phyloP scores from a whole-genome alignment of 1,140 invertebrate genomes.

The Drosophila jambulina region DNA sequence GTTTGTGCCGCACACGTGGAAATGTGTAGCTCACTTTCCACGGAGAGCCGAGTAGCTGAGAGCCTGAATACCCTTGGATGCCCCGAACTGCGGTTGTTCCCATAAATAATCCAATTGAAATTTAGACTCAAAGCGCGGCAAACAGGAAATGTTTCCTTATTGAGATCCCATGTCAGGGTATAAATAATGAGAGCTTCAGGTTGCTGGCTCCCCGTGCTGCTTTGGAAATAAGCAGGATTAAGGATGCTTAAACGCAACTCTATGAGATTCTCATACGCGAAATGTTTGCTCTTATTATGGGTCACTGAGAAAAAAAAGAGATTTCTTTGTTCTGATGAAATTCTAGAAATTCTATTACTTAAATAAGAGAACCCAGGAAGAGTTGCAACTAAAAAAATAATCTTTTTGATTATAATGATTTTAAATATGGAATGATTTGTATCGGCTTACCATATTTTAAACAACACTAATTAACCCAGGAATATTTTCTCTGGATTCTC shows the following conservation, averaged over 20 bases:
- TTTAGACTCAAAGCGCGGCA: slow-evolving; percentile 24
- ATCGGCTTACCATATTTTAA: background rate
- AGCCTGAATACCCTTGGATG: slow-evolving; percentile 14
- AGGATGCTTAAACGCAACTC: slow-evolving; percentile 70
- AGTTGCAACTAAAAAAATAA: background rate
- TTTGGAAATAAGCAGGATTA: slow-evolving; percentile 78
- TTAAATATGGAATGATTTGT: background rate
- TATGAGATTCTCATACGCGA: slow-evolving; percentile 58
- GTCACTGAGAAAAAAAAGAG: slow-evolving; percentile 8
- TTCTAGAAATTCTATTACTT: too few relatives aligned
- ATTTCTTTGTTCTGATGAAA: too few relatives aligned
- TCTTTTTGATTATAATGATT: background rate
- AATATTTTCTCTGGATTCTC: background rate
- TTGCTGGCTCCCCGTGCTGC: slow-evolving; percentile 26
- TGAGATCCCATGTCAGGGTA: slow-evolving; percentile 37
- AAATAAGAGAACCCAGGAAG: background rate
- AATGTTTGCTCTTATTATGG: slow-evolving; percentile 18
- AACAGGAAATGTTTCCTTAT: slow-evolving; percentile 35
- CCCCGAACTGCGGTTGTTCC: slow-evolving; percentile 24
- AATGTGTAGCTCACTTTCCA: slow-evolving; percentile 40
- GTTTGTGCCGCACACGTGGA: slow-evolving; percentile 56
- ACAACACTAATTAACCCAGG: background rate
- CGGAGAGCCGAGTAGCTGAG: background rate
- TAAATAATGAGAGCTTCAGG: slow-evolving; percentile 39
- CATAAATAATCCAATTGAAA: slow-evolving; percentile 57